These are phyloP conservation scores for Nothoprocta pentlandii DNA, from an alignment of 2,113 vertebrate genomes.

Conservation along the genomic window DNA sequence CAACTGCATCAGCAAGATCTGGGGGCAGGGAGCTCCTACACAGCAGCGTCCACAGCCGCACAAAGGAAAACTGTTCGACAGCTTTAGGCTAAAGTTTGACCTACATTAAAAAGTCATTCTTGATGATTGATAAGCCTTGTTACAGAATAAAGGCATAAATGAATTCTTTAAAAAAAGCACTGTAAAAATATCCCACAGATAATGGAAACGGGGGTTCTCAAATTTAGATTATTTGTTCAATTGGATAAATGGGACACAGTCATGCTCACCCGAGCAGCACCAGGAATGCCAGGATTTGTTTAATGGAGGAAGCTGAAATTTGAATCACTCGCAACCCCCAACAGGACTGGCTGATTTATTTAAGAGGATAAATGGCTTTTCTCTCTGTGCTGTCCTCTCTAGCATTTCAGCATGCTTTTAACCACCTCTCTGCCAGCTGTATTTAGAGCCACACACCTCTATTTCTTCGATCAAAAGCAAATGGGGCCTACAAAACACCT, in stretches of 20 bases:
- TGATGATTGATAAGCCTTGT: accelerated
- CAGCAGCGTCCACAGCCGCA: background rate
- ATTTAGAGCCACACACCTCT: background rate
- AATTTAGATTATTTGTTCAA: background rate
- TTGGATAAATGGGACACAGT: background rate
- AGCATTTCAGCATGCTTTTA: background rate
- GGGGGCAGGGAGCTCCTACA: background rate
- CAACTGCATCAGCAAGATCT: background rate
- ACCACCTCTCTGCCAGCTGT: background rate
- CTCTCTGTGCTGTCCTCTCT: background rate
- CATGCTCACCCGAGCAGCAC: background rate
- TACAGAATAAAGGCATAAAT: background rate
- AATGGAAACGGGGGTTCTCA: background rate
- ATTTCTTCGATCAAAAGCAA: background rate
- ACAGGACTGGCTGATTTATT: background rate
- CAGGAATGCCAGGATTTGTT: background rate
- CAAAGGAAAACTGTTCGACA: background rate
- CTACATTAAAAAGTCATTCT: background rate
- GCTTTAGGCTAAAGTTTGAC: background rate
- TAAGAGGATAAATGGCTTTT: background rate
- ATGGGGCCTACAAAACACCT: background rate
- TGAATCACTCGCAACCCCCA: accelerated
- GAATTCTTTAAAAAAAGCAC: background rate
- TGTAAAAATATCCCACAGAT: background rate
- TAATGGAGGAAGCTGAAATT: background rate